These are phyloP conservation scores for Cariama cristata DNA, from an alignment of 2,113 vertebrate species.

Conservation along the genomic window DNA sequence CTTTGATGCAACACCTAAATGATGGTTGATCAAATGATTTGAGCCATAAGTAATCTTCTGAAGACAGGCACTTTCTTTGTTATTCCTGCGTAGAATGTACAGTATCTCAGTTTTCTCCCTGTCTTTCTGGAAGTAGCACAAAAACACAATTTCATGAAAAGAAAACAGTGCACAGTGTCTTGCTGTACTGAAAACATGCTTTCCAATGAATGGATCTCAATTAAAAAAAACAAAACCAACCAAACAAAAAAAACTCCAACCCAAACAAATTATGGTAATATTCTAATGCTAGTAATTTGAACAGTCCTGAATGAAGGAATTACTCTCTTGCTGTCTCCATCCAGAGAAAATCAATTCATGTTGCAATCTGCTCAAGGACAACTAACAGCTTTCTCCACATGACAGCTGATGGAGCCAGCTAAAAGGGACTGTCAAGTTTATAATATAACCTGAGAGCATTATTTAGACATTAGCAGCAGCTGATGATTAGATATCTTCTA, in stretches of 20 bases:
- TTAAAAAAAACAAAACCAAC: neutral
- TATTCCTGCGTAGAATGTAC: neutral
- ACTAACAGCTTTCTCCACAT: neutral
- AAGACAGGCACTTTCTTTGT: neutral
- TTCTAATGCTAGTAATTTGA: neutral
- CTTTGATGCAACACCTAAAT: neutral
- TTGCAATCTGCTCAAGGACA: neutral
- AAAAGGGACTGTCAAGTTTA: neutral
- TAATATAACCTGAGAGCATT: neutral
- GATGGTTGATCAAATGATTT: neutral
- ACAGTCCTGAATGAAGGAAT: neutral
- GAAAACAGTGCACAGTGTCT: neutral
- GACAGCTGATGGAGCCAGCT: neutral
- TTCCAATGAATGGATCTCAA: neutral
- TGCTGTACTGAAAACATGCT: rapidly evolving
- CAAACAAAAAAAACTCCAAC: no score
- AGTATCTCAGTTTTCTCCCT: neutral
- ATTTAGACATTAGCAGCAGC: neutral
- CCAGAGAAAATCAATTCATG: neutral
- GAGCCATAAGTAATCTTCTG: neutral
- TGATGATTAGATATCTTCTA: neutral
- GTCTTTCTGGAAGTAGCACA: neutral
- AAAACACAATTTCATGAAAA: neutral
- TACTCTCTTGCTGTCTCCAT: neutral
- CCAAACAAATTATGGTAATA: neutral